A percentile compares a stretch with the other conserved stretches of the same genome.
Conservation (phyloP, 2,888 invertebrate genomes). For the Octodonta nipae region DNA sequence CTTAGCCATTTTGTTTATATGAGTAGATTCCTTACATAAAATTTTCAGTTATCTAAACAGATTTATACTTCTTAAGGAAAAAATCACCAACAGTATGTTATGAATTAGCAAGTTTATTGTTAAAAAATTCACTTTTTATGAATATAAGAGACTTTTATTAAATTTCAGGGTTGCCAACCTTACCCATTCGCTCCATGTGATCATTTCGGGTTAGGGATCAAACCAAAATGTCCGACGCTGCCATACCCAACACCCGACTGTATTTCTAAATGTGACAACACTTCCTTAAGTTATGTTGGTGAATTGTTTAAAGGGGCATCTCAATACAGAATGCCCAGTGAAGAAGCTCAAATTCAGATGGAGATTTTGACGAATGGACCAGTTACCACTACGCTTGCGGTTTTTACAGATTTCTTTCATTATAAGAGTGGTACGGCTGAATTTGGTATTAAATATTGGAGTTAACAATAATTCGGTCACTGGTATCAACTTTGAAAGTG, state of each 20-base stretch:
- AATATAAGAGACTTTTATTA: too few species aligned
- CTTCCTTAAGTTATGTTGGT: slow-evolving; percentile 7
- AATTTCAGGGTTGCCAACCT: neutral
- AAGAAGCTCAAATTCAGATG: slow-evolving; percentile 48
- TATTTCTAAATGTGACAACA: slow-evolving; percentile 7
- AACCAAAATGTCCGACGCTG: neutral
- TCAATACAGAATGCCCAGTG: slow-evolving; percentile 19
- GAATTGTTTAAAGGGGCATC: slow-evolving; percentile 12
- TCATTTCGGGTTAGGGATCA: neutral
- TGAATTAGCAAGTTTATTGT: neutral
- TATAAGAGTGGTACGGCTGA: slow-evolving; percentile 70
- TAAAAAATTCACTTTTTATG: neutral
- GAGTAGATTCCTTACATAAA: too few species aligned
- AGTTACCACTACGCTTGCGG: slow-evolving; percentile 70
- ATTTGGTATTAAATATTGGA: neutral
- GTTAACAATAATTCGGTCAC: too few species aligned
- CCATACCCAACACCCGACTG: slow-evolving; percentile 8
- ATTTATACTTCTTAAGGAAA: too few species aligned
- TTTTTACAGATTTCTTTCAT: slow-evolving; percentile 63
- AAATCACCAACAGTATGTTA: too few species aligned
- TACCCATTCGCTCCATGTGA: neutral
- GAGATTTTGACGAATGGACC: slow-evolving; percentile 71
- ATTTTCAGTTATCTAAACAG: too few species aligned
- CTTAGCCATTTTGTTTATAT: too few species aligned
- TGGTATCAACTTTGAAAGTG: too few species aligned